Conservation (phyloP, 2,888 invertebrate species). For the Rhopalosiphum nymphaeae region DNA sequence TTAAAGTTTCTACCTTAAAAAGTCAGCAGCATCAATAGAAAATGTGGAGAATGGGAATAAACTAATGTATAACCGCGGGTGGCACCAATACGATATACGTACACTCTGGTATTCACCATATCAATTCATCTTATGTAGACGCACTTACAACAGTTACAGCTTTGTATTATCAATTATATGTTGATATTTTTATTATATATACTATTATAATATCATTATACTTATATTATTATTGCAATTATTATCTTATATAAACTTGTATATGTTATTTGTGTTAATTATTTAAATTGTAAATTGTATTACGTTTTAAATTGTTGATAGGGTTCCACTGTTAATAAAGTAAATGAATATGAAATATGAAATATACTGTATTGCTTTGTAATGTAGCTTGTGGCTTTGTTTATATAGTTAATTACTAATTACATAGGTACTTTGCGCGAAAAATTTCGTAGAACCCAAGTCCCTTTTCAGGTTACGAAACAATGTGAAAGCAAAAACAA, state of each 20-base stretch:
- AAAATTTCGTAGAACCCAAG: not conserved
- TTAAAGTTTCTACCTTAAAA: not conserved
- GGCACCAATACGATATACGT: not conserved
- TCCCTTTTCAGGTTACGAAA: not conserved
- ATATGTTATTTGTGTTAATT: no score
- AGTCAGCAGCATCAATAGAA: not conserved
- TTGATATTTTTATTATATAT: no score
- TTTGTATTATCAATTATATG: no score
- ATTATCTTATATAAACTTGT: no score
- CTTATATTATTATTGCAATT: no score
- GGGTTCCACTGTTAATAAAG: no score
- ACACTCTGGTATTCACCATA: not conserved
- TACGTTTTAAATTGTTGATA: no score
- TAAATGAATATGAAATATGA: no score
- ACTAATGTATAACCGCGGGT: not conserved
- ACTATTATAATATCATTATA: no score
- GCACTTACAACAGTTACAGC: not conserved
- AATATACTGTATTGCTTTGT: no score
- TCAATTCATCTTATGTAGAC: not conserved
- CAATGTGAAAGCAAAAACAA: not conserved
- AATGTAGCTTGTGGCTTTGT: no score
- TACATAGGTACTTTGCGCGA: not conserved
- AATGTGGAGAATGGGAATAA: not conserved
- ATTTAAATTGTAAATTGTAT: no score
- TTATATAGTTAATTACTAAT: not conserved